These are phyloP conservation scores for Parasteatoda tepidariorum DNA, from an alignment of 1,140 invertebrate species.

Conservation along the genomic window DNA sequence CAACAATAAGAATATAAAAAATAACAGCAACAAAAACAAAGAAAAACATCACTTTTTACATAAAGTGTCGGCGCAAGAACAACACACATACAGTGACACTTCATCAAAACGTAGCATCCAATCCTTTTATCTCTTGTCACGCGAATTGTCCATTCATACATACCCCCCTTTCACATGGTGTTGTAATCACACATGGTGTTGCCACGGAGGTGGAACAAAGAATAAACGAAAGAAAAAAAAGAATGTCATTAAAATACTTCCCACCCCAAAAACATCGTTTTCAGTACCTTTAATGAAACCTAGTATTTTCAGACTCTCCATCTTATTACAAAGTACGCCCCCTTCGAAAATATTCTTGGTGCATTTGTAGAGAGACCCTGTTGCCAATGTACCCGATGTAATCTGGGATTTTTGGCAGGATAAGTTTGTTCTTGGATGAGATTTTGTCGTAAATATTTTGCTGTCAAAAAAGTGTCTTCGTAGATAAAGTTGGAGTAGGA, in stretches of 20 bases:
- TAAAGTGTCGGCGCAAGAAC: neutral
- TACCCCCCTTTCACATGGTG: neutral
- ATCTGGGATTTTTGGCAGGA: constrained; percentile 10
- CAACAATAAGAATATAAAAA: neutral
- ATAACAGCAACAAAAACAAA: neutral
- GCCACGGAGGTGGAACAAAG: neutral
- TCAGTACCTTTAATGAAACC: constrained; percentile 16
- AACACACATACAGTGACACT: neutral
- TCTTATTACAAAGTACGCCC: constrained; percentile 22
- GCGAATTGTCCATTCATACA: constrained; percentile 35
- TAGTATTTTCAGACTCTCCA: neutral
- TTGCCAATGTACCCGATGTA: constrained; percentile 6
- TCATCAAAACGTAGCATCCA: constrained; percentile 18
- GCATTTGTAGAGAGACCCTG: neutral
- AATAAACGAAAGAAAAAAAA: neutral
- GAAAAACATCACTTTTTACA: neutral
- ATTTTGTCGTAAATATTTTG: neutral
- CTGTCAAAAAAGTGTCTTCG: neutral
- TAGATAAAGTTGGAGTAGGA: neutral
- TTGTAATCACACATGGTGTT: constrained; percentile 11
- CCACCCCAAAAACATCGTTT: neutral
- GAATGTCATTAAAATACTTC: constrained; percentile 15
- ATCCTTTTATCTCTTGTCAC: constrained; percentile 14
- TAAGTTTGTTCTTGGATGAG: neutral
- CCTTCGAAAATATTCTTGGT: neutral